Conservation (phyloP, 2,888 invertebrate genomes). For the Protodeltote pygarga region DNA sequence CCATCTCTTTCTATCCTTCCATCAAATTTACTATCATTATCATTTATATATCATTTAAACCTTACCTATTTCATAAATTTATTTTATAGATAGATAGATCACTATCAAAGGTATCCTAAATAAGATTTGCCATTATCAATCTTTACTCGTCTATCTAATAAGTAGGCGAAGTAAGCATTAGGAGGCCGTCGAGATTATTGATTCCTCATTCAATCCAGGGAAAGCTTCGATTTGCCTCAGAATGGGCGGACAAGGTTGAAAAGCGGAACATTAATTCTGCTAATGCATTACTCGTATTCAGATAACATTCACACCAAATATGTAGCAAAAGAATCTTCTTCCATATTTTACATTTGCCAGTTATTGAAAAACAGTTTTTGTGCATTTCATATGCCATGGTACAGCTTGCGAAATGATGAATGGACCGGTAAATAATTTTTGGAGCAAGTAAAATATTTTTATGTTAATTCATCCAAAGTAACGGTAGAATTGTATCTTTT, state of each 20-base stretch:
- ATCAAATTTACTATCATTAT: no score
- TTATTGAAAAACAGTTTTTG: constrained; percentile 36
- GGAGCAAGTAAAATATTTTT: background rate
- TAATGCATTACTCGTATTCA: constrained; percentile 63
- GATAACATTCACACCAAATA: constrained; percentile 39
- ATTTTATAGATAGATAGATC: no score
- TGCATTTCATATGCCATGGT: constrained; percentile 15
- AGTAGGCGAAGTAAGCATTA: constrained; percentile 41
- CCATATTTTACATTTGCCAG: constrained; percentile 21
- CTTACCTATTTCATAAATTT: no score
- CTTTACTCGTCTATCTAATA: constrained; percentile 32
- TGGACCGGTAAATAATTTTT: constrained; percentile 9
- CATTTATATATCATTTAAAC: no score
- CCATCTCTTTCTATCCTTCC: no score
- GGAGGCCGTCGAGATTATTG: constrained; percentile 43
- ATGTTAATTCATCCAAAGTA: no score
- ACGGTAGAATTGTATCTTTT: no score
- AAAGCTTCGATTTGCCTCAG: constrained; percentile 53
- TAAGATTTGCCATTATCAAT: constrained; percentile 9
- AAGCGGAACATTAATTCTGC: constrained; percentile 68
- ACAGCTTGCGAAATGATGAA: constrained; percentile 22
- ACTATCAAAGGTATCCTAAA: background rate
- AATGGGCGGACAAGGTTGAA: constrained; percentile 56
- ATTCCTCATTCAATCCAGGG: constrained; percentile 45
- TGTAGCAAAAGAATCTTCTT: constrained; percentile 21